These are phyloP conservation scores for Ptyas mucosa DNA, from an alignment of 2,113 vertebrate genomes.

Conservation along the genomic window DNA sequence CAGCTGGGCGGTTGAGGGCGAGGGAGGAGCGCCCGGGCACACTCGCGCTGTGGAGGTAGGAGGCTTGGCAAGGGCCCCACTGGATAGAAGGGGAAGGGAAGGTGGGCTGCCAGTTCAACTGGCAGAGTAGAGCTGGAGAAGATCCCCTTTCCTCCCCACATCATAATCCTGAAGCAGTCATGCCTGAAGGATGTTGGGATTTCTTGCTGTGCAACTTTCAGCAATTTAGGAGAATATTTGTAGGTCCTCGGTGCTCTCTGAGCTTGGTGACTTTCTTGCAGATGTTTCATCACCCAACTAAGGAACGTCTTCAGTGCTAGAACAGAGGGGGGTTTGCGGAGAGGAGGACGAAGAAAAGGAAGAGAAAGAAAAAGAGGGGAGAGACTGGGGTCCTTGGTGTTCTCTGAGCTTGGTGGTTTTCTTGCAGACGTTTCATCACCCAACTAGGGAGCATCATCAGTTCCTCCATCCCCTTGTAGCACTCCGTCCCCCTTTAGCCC, in stretches of 20 bases:
- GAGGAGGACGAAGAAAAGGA: no score
- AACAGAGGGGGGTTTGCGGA: no score
- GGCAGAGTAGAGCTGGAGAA: background rate
- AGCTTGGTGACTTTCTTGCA: background rate
- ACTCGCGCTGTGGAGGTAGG: accelerated
- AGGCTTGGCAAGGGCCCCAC: background rate
- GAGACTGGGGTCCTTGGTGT: background rate
- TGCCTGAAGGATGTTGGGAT: background rate
- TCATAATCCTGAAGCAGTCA: background rate
- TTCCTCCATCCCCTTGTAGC: no score
- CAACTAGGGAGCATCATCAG: no score
- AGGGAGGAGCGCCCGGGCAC: background rate
- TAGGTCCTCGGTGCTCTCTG: background rate
- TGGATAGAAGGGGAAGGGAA: background rate
- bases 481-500: no score
- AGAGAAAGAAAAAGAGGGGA: no score
- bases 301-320: no score
- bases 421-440: no score
- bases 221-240: background rate
- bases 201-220: no score
- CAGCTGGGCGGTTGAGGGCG: conserved; percentile 54
- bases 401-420: background rate
- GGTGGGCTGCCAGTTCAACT: background rate
- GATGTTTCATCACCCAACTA: no score
- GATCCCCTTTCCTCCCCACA: background rate